phyloP scores from a whole-genome alignment of 2,113 vertebrate genomes.

The Erythrocercus mccallii region DNA sequence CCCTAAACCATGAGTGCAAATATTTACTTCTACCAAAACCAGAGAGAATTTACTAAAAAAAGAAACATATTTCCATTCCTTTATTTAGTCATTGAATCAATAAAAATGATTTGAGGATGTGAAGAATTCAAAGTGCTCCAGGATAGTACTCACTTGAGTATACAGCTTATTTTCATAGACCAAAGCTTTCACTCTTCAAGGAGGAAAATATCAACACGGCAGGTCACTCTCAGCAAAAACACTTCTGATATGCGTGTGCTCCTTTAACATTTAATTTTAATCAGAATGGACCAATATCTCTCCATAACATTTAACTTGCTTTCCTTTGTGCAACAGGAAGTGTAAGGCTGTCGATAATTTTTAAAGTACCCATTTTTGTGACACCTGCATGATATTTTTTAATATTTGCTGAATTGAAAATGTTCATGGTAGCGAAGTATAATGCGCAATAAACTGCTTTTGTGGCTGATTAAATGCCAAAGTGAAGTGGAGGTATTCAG shows the following conservation, averaged over 20 bases:
- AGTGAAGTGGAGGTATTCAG: constrained; percentile 48
- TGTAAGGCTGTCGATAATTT: constrained; percentile 30
- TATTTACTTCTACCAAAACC: constrained; percentile 40
- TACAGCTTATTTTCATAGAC: constrained; percentile 34
- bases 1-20: constrained; percentile 4
- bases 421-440: constrained; percentile 28
- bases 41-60: constrained; percentile 25
- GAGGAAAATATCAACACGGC: background rate
- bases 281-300: background rate
- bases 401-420: constrained; percentile 65
- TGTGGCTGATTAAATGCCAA: constrained; percentile 66
- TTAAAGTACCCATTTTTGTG: constrained; percentile 27
- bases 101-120: constrained; percentile 36
- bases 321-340: constrained; percentile 11
- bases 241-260: background rate
- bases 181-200: background rate
- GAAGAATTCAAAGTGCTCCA: constrained; percentile 5
- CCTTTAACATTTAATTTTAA: constrained; percentile 35
- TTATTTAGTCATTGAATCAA: constrained; percentile 51
- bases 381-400: constrained; percentile 49
- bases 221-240: background rate
- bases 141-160: background rate
- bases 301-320: constrained; percentile 20
- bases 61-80: constrained; percentile 11
- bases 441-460: constrained; percentile 55